Evolutionary conservation across 2,888 invertebrate species (phyloP).

Genomic region (Onthophagus sagittarius): DNA sequence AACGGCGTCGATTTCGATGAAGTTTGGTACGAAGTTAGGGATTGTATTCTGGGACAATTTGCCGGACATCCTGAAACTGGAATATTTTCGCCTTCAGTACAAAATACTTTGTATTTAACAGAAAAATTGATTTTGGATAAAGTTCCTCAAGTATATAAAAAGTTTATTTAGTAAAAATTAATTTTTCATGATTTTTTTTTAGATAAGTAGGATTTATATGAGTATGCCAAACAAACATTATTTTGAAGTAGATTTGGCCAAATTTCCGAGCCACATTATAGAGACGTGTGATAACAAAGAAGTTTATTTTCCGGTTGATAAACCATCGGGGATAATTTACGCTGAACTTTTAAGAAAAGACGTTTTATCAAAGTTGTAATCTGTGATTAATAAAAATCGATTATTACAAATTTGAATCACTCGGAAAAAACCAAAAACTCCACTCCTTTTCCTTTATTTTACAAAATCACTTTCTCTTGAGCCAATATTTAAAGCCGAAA

Average conservation of each 20-base stretch:
- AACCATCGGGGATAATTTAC: conserved; percentile 73
- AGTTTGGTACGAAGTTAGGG: conserved; percentile 66
- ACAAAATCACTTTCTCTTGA: neutral
- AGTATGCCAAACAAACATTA: conserved; percentile 81
- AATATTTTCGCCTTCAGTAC: conserved; percentile 72
- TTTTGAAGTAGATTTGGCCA: conserved; percentile 68
- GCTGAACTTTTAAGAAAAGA: conserved; percentile 64
- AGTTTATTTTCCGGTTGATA: conserved; percentile 73
- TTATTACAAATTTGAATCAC: neutral
- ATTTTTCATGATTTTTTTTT: neutral
- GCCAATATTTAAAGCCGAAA: neutral
- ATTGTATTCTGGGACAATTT: conserved; percentile 69
- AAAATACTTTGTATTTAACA: conserved; percentile 71
- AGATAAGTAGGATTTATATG: conserved; percentile 70
- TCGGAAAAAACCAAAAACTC: neutral
- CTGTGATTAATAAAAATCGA: neutral
- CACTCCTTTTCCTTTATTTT: neutral
- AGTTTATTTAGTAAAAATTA: neutral
- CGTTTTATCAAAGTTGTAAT: conserved; percentile 52
- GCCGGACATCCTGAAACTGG: conserved; percentile 71
- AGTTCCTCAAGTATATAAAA: conserved; percentile 58
- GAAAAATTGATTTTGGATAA: conserved; percentile 65
- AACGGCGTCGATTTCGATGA: conserved; percentile 64
- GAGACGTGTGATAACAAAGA: conserved; percentile 63
- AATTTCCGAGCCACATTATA: conserved; percentile 63